Evolutionary conservation across 2,888 invertebrate species (phyloP), one percentile per base, ranked within the genome.

Genomic region (Cerceris ruficornis): DNA sequence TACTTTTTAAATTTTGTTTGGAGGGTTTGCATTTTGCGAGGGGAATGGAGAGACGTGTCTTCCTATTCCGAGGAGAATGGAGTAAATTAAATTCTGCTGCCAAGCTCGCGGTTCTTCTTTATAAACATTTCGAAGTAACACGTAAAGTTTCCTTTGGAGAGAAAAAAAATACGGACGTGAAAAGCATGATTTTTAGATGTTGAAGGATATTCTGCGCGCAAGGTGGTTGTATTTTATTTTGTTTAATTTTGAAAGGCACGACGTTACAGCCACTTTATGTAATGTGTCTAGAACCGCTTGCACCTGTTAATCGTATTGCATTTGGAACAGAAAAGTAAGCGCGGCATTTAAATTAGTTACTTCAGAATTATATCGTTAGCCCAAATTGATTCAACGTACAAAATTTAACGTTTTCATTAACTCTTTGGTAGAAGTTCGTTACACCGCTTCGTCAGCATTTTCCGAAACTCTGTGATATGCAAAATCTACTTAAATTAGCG

Each of bases 101-200:
- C 59, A 61, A 64, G 64, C 64, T 65, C 59, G 74, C 69, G 52
- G 69, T 64, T 62, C 60, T 58, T 69, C 69, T 69, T 64, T 69
- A 49, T 59, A 59, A 69, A 69, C 75, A 62, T 78, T 62, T 57
- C 59, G 62, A 49, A 57, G 69, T 17, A 68, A 65, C 74, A 61
- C 62, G 69, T 69, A 50, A 69, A 74, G 69, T 75, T 75, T 59
- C 57, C 64, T 75, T 75, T 59, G 54, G 11, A 46, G 9, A 43
- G 11, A 46, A 70, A 64, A n/a, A n/a, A 11, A 41, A 62, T 57
- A 70, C 64, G 61, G 69, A 69, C 70, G 62, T 58, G 62, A 75
- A 75, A 70, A 61, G 41, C 74, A 61, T 70, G 70, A 75, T 70
- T 70, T 70, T 59, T 58, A 52, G 70, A 70, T 58, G 62, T 70